Base-by-base conservation (phyloP, 2,888 invertebrate genomes). In the Pseudolycoriella hygida region DNA sequence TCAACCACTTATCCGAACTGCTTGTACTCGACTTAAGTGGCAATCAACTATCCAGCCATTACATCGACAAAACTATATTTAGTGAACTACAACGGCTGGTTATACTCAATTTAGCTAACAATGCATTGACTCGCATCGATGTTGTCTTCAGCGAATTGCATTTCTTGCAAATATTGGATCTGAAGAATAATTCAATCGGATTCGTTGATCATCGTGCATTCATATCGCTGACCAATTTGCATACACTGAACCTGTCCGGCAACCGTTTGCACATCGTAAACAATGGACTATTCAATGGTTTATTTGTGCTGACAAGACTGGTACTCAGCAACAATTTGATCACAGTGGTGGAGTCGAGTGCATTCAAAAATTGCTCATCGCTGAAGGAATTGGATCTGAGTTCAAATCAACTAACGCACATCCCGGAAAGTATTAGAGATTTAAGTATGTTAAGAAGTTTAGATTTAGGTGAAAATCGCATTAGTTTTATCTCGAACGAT, bases 401-500 rank as follows among this genome's bases (percentile, higher is more conserved):
- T 60, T 85, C 86, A 17, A 92, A 92, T 68, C 81, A 84, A 55
- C 67, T 92, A 52, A 71, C 76, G 48, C 74, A 79, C 53, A 81
- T 92, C 50, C 90, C 92, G 12, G 80, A 80, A 57, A 86, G 87
- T 2, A 64, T 89, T 47, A 79, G 79, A 65, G 85, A 84, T 58
- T 68, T 89, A 50, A 75, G 82, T 39, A 82, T 87, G 63, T 66
- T 94, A 53, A 83, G 87, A 61, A 86, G 86, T 11, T 69, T 96
- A 43, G 89, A 92, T 60, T 71, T 96, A 57, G 90, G 89, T 32
- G 89, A 92, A 64, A 96, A 96, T 68, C 81, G 83, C 61, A 86
- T 96, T 57, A 76, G 76, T 47, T 74, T 75, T 38, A 81, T 96
- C 52, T 77, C 74, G 57, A 87, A 89, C 57, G 60, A 44, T 47